Base-by-base conservation (phyloP, 2,113 vertebrate species). In the Axis porcinus region DNA sequence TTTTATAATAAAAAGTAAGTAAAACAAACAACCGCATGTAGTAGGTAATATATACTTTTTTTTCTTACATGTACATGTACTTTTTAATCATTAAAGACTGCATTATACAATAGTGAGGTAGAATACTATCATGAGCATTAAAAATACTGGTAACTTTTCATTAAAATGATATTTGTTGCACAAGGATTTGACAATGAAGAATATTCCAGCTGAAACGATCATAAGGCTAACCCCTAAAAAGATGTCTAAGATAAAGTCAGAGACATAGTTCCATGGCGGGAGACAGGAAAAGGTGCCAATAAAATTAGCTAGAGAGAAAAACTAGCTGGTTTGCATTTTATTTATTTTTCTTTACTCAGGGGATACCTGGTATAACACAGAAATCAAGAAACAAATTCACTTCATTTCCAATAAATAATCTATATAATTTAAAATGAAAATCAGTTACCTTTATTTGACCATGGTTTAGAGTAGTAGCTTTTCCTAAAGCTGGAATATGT, bases 401-500 rank as follows among this genome's bases (percentile, higher is more conserved):
- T 70, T 81, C 50, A 67, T 45, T 97, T 96, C 16, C 93, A 96
- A 86, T 76, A 94, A 74, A 62, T 62, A 93, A 92, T 7, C 25
- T 40, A 95, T 15, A 93, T 3, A 97, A 78, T 13, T 16, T 96
- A 93, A 97, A 97, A 89, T 11, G 70, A 7, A 92, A 93, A 96
- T 62, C 17, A 91, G 43, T 96, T 85, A 99, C 99, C 99, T 99
- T 99, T 99, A 96, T 98, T 99, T 89, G 99, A 99, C 99, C 99
- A 99, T 1, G 99, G 99, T 97, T 99, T 99, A 1, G 99, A 99
- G 90, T 99, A 99, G 97, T 98, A 99, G 76, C 98, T 99, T 97
- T 99, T 99, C 97, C 99, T 99, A 98, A 99, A 99, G 98, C 99
- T 99, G 28, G 99, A 99, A 98, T 99, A 99, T 0, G 99, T 99